Base-by-base conservation (phyloP, 1,140 invertebrate species). In the Chymomyza costata region DNA sequence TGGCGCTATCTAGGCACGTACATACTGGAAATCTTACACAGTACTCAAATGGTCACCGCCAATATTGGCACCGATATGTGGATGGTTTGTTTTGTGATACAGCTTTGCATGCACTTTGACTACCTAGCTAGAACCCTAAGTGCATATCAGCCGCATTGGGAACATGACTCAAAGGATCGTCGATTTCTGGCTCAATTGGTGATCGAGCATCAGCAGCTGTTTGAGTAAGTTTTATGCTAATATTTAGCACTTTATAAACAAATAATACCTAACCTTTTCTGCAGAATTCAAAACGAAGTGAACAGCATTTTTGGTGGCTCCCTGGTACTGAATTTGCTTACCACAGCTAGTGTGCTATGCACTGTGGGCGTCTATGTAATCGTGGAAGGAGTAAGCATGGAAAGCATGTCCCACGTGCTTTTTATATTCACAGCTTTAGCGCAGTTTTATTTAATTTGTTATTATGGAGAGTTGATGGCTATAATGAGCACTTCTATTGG, bases 31-130 rank as follows among this genome's bases (percentile, higher is more conserved):
- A 49, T 49, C 30, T n/a, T 65, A 15, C 65, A 81, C 41, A 63
- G 59, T 28, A 52, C 56, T 6, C 54, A 62, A 1, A 56, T 71
- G 41, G 53, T 68, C 13, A 45, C 58, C 8, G 64, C 49, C 8
- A 73, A 66, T 16, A 46, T 66, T 3, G 43, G 46, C 31, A 50
- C 65, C 0, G 73, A 81, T 45, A 47, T 66, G 3, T 81, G 54
- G 65, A 47, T 81, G 8, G 34, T 80, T 0, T 60, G 38, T 17
- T 73, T 80, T 40, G 43, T 61, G 5, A 34, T 48, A 2, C 74
- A 80, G 34, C 56, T 81, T 5, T 66, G 65, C 44, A 60, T 81
- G 44, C 74, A 81, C 14, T 57, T 81, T 1, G 57, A 58, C 16
- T 51, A 56, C 10, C 37, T 80, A 10, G 51, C 50, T 6, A 18